These are phyloP conservation scores for Reinhardtius hippoglossoides DNA, from an alignment of 2,113 vertebrate species.

Conservation along the genomic window DNA sequence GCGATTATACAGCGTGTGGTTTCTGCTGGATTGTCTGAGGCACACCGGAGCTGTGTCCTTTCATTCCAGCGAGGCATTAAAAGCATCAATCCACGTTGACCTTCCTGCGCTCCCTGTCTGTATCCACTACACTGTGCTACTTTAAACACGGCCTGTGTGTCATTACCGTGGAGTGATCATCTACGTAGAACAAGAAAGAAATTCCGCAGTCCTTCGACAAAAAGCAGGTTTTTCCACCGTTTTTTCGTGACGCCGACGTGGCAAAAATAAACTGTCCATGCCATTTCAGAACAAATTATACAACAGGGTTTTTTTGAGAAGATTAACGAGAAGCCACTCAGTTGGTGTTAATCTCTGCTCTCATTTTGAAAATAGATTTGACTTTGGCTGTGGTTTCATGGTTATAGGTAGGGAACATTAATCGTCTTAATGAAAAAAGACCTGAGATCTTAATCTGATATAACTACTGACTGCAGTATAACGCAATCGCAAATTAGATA, in stretches of 20 bases:
- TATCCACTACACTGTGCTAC: not conserved
- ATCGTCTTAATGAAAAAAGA: slow-evolving; percentile 8
- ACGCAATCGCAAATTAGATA: slow-evolving; percentile 9
- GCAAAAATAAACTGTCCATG: not conserved
- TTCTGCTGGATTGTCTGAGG: not conserved
- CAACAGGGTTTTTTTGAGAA: not conserved
- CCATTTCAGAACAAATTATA: not conserved
- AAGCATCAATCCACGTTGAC: not conserved
- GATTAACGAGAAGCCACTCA: not conserved
- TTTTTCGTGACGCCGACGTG: not conserved
- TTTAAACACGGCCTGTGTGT: not conserved
- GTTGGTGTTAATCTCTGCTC: slow-evolving; percentile 1
- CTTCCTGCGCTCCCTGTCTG: not conserved
- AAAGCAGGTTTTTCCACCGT: not conserved
- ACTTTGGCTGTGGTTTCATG: slow-evolving; percentile 18
- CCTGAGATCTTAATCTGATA: slow-evolving; percentile 16
- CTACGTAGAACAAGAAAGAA: not conserved
- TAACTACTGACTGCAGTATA: not conserved
- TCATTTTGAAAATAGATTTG: not conserved
- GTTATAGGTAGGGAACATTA: not conserved
- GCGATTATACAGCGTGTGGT: not conserved
- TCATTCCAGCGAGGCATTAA: not conserved
- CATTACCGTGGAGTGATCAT: not conserved
- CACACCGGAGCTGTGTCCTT: not conserved
- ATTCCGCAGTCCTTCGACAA: not conserved